These are phyloP conservation scores for Ephestia elutella DNA, from an alignment of 1,140 invertebrate genomes.

Conservation along the genomic window DNA sequence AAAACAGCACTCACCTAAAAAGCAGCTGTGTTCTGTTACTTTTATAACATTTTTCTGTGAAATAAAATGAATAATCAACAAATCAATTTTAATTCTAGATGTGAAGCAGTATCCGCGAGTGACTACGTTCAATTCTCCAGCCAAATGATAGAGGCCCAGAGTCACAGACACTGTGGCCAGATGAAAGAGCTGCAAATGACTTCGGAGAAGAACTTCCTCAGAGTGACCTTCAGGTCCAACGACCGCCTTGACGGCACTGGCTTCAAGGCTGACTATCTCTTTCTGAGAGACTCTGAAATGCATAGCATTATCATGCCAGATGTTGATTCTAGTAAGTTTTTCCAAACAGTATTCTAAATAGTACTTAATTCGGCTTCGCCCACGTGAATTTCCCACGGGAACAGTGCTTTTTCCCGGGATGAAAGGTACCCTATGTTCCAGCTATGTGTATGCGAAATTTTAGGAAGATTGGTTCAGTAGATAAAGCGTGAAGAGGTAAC, in stretches of 20 bases:
- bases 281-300: conserved; percentile 74
- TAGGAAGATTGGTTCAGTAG: too few species aligned
- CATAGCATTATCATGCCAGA: conserved; percentile 57
- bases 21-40: too few species aligned
- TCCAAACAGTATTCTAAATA: too few species aligned
- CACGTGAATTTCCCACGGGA: too few species aligned
- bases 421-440: too few species aligned
- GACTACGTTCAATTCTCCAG: conserved; percentile 97
- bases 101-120: conserved; percentile 88
- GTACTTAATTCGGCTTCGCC: too few species aligned
- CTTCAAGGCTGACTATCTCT: conserved; percentile 93
- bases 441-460: too few species aligned
- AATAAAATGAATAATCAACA: too few species aligned
- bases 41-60: too few species aligned
- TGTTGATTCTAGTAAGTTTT: conserved; percentile 37
- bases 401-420: too few species aligned
- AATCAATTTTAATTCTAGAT: conserved; percentile 76
- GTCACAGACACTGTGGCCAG: conserved; percentile 88
- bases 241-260: conserved; percentile 93
- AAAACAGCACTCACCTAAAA: too few species aligned
- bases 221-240: conserved; percentile 94
- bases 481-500: too few species aligned
- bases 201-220: conserved; percentile 93
- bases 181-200: conserved; percentile 83
- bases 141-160: conserved; percentile 89